Evolutionary conservation across 2,888 invertebrate genomes (phyloP).

Genomic region (Eupithecia subumbrata): DNA sequence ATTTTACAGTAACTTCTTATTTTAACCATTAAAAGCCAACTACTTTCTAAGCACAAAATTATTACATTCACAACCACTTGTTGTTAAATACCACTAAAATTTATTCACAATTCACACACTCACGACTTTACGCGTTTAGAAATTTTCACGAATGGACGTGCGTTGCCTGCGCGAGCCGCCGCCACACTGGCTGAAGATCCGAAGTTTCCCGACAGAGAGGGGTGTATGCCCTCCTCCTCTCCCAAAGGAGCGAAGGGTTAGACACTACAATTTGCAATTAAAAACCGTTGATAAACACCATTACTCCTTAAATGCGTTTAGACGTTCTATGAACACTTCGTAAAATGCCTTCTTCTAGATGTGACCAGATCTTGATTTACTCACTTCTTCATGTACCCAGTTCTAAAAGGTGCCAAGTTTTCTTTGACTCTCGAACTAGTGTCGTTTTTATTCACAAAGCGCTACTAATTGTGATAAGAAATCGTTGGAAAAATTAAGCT

Average conservation of each 20-base stretch:
- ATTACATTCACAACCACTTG: slow-evolving; percentile 55
- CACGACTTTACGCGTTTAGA: slow-evolving; percentile 46
- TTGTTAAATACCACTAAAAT: slow-evolving; percentile 28
- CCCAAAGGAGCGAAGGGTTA: slow-evolving; percentile 48
- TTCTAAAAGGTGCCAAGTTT: slow-evolving; percentile 17
- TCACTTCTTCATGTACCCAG: too few relatives aligned
- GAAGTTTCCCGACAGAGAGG: slow-evolving; percentile 49
- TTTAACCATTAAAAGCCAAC: not conserved
- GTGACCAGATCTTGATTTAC: too few relatives aligned
- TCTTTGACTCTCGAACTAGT: slow-evolving; percentile 17
- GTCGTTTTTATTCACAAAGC: slow-evolving; percentile 6
- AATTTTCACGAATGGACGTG: slow-evolving; percentile 42
- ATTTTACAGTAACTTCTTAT: not conserved
- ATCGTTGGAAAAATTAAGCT: not conserved
- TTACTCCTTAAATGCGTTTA: slow-evolving; percentile 37
- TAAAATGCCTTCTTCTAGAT: too few relatives aligned
- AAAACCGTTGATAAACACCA: slow-evolving; percentile 61
- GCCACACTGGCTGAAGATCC: slow-evolving; percentile 54
- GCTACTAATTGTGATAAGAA: not conserved
- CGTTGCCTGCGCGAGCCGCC: slow-evolving; percentile 44
- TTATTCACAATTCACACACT: slow-evolving; percentile 44
- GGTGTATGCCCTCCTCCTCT: slow-evolving; percentile 44
- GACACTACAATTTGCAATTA: slow-evolving; percentile 59
- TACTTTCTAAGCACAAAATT: slow-evolving; percentile 23
- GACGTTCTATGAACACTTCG: too few relatives aligned